Evolutionary conservation across 2,797 vertebrate species (phyloP).

Genomic region (Takifugu rubripes): DNA sequence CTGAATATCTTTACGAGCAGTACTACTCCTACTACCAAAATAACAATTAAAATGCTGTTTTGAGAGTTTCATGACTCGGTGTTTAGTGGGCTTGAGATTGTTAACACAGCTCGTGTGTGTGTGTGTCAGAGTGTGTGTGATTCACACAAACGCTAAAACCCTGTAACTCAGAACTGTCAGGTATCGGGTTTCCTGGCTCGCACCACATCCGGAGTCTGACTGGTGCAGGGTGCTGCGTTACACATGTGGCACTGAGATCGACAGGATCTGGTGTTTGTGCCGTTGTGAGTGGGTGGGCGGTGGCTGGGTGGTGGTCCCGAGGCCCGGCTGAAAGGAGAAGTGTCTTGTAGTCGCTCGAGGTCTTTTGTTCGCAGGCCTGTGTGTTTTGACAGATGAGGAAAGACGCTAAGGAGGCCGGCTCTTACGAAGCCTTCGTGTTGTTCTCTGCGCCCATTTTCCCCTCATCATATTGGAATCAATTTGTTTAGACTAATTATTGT

Average conservation of each 20-base stretch:
- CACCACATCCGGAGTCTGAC: slow-evolving; percentile 16
- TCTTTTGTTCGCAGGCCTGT: slow-evolving; percentile 46
- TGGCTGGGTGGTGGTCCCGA: slow-evolving; percentile 24
- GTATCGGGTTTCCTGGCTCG: slow-evolving; percentile 24
- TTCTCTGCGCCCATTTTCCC: slow-evolving; percentile 29
- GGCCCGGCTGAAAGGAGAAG: slow-evolving; percentile 34
- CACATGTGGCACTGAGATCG: slow-evolving; percentile 16
- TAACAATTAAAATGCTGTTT: not conserved
- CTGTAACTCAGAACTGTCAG: slow-evolving; percentile 10
- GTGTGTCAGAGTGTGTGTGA: not conserved
- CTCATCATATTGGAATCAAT: slow-evolving; percentile 39
- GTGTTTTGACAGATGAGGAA: slow-evolving; percentile 59
- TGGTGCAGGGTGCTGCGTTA: slow-evolving; percentile 19
- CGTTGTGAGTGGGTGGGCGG: slow-evolving; percentile 31
- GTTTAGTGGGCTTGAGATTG: not conserved
- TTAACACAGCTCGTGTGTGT: too few species aligned
- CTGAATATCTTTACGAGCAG: too few species aligned
- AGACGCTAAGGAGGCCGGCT: slow-evolving; percentile 37
- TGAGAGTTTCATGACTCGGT: slow-evolving; percentile 5
- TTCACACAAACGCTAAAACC: slow-evolving; percentile 6
- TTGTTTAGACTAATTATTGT: slow-evolving; percentile 40
- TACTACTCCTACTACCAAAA: too few species aligned
- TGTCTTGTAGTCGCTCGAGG: slow-evolving; percentile 28
- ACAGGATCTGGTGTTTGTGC: slow-evolving; percentile 30
- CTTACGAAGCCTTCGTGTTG: slow-evolving; percentile 7